Conservation (phyloP, 2,797 vertebrate genomes). For the Nannoperca obscura region DNA sequence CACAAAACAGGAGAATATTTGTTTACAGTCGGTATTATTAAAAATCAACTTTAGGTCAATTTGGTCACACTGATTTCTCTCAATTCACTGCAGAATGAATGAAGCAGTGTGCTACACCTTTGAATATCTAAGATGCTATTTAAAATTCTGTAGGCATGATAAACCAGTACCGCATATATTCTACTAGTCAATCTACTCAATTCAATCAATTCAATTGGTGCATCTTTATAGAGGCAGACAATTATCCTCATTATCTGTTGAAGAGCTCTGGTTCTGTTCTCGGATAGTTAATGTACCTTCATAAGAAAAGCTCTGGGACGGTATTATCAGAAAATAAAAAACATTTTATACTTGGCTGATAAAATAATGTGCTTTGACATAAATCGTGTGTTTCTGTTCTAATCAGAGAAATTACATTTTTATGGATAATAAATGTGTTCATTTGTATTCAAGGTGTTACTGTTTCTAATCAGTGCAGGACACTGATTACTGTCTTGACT, state of each 20-base stretch:
- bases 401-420: constrained; percentile 29
- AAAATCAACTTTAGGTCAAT: background rate
- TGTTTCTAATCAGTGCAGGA: constrained; percentile 70
- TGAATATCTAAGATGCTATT: constrained; percentile 37
- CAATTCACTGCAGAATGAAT: constrained; percentile 19
- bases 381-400: constrained; percentile 13
- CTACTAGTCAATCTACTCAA: background rate
- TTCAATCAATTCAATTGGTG: background rate
- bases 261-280: constrained; percentile 13
- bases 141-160: constrained; percentile 18
- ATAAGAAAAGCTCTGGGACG: background rate
- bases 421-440: constrained; percentile 26
- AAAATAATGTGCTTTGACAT: background rate
- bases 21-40: constrained; percentile 6
- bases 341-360: background rate
- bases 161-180: constrained; percentile 39
- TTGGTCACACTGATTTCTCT: background rate
- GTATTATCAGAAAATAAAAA: background rate
- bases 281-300: background rate
- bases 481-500: constrained; percentile 55
- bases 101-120: background rate
- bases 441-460: constrained; percentile 40
- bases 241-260: background rate
- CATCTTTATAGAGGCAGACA: constrained; percentile 10
- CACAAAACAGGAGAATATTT: background rate